Conservation (phyloP, 2,888 invertebrate species). For the Trilocha varians region DNA sequence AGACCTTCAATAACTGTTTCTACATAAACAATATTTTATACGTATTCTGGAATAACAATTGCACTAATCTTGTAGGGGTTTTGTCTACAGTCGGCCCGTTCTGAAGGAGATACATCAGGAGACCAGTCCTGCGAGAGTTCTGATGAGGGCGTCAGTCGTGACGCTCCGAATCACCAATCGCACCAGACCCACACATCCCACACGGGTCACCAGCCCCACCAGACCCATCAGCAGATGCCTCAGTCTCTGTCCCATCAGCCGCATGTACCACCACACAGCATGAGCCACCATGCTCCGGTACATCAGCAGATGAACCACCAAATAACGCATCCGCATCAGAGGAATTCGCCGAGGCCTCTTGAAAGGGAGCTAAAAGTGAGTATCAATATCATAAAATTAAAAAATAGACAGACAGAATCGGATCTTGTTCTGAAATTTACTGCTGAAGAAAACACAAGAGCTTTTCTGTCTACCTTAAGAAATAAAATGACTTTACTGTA, state of each 20-base stretch:
- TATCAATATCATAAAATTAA: not conserved
- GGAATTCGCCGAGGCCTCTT: slow-evolving; percentile 53
- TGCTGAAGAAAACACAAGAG: not conserved
- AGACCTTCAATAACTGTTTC: too few relatives aligned
- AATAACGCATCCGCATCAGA: slow-evolving; percentile 43
- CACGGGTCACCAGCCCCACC: slow-evolving; percentile 24
- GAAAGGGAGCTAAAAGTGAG: slow-evolving; percentile 57
- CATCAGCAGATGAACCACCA: slow-evolving; percentile 33
- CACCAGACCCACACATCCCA: too few relatives aligned
- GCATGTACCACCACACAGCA: slow-evolving; percentile 24
- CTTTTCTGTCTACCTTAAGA: not conserved
- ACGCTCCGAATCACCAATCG: slow-evolving; percentile 38
- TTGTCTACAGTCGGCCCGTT: slow-evolving; percentile 54
- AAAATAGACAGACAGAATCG: too few relatives aligned
- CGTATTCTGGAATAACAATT: not conserved
- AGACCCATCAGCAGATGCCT: slow-evolving; percentile 26
- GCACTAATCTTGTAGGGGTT: not conserved
- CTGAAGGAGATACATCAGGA: slow-evolving; percentile 62
- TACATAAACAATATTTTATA: not conserved
- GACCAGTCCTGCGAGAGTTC: slow-evolving; percentile 66
- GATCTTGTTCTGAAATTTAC: not conserved
- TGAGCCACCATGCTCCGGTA: slow-evolving; percentile 38
- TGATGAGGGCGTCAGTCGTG: slow-evolving; percentile 64
- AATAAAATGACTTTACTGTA: not conserved
- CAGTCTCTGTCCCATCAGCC: slow-evolving; percentile 29